Percentiles rank a stretch among this genome's conserved stretches.
phyloP scores from a whole-genome alignment of 2,797 vertebrate genomes.

The Meda fulgida region DNA sequence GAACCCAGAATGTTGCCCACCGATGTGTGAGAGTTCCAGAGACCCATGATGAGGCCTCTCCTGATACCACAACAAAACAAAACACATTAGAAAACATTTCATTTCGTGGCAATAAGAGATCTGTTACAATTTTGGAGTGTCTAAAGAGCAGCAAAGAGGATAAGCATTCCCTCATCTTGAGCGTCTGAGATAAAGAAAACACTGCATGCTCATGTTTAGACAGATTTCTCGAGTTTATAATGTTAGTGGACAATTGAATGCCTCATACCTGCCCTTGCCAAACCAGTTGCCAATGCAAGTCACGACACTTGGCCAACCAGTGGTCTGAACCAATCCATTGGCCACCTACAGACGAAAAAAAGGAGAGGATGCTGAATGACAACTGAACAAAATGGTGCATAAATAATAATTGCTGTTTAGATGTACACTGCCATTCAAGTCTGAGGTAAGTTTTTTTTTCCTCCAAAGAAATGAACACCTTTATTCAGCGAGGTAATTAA shows the following conservation, averaged over 20 bases:
- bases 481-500: not conserved
- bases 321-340: slow-evolving; percentile 93
- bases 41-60: slow-evolving; percentile 93
- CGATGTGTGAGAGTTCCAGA: slow-evolving; percentile 98
- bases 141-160: not conserved
- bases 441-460: not conserved
- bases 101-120: not conserved
- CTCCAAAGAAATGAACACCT: not conserved
- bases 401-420: not conserved
- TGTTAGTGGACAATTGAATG: not conserved
- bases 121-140: not conserved
- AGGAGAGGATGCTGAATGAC: not conserved
- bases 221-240: not conserved
- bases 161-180: not conserved
- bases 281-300: slow-evolving; percentile 96
- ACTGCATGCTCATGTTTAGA: not conserved
- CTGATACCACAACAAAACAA: slow-evolving; percentile 68
- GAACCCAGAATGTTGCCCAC: slow-evolving; percentile 96
- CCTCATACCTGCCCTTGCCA: slow-evolving; percentile 90
- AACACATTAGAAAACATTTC: not conserved
- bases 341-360: slow-evolving; percentile 76
- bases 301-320: slow-evolving; percentile 93
- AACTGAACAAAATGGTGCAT: not conserved
- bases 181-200: not conserved
- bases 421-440: not conserved